Percentiles rank a stretch among this genome's conserved stretches.
These are phyloP conservation scores for Panthera uncia DNA, from an alignment of 2,113 vertebrate genomes.

Conservation along the genomic window DNA sequence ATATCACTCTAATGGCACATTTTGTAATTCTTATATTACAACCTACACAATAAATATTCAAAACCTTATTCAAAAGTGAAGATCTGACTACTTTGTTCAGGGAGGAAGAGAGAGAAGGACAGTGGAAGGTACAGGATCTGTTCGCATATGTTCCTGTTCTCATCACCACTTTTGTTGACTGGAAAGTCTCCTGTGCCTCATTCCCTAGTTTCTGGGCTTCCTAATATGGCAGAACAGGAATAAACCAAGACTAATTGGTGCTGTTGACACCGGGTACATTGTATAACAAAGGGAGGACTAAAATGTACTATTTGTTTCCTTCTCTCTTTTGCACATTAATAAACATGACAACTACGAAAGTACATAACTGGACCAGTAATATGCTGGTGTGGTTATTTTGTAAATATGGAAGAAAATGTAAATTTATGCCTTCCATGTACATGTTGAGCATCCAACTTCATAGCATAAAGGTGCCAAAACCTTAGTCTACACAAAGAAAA, in stretches of 20 bases:
- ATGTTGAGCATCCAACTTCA: not conserved
- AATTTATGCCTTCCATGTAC: not conserved
- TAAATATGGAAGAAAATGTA: not conserved
- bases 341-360: not conserved
- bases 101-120: not conserved
- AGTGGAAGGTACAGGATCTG: not conserved
- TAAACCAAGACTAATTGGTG: not conserved
- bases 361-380: not conserved
- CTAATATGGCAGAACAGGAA: not conserved
- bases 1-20: not conserved
- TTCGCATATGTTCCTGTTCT: not conserved
- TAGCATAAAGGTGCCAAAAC: not conserved
- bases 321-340: not conserved
- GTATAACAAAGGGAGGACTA: not conserved
- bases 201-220: not conserved
- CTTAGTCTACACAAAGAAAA: not conserved
- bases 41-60: not conserved
- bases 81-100: not conserved
- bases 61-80: not conserved
- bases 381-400: not conserved
- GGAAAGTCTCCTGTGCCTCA: not conserved
- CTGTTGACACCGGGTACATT: not conserved
- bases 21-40: not conserved
- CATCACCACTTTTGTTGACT: not conserved
- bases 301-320: not conserved